Conservation (phyloP, 2,797 vertebrate species). For the Xenops minutus region DNA sequence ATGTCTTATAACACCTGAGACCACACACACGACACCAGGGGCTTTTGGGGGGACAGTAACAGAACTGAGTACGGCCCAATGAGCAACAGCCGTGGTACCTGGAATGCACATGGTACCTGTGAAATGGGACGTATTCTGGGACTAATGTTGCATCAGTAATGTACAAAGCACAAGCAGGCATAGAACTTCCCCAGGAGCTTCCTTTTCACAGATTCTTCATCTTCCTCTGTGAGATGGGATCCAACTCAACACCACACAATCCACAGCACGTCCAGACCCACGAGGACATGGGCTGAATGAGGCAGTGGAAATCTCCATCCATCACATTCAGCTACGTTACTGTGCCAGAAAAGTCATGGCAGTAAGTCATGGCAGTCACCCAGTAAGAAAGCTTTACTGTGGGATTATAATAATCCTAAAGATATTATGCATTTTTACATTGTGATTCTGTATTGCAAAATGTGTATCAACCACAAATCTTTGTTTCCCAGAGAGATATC, state of each 20-base stretch:
- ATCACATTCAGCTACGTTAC: not conserved
- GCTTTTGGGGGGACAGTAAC: not conserved
- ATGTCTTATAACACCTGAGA: not conserved
- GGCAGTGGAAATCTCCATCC: not conserved
- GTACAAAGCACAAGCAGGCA: not conserved
- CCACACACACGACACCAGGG: accelerated
- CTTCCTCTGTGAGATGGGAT: not conserved
- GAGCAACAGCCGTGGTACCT: accelerated
- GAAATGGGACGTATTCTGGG: not conserved
- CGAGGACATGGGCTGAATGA: not conserved
- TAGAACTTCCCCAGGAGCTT: not conserved
- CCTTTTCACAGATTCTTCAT: not conserved
- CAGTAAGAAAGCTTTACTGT: not conserved
- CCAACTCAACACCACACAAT: not conserved
- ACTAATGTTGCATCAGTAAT: not conserved
- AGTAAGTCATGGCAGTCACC: not conserved
- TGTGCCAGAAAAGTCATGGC: not conserved
- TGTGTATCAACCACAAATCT: not conserved
- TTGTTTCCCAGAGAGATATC: not conserved
- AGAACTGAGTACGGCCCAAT: not conserved
- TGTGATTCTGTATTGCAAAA: not conserved
- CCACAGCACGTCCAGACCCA: not conserved
- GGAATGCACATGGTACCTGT: not conserved
- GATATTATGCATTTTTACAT: not conserved
- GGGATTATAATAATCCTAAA: not conserved